Evolutionary conservation across 2,113 vertebrate species (phyloP).

Genomic region (Hyperopisus bebe): DNA sequence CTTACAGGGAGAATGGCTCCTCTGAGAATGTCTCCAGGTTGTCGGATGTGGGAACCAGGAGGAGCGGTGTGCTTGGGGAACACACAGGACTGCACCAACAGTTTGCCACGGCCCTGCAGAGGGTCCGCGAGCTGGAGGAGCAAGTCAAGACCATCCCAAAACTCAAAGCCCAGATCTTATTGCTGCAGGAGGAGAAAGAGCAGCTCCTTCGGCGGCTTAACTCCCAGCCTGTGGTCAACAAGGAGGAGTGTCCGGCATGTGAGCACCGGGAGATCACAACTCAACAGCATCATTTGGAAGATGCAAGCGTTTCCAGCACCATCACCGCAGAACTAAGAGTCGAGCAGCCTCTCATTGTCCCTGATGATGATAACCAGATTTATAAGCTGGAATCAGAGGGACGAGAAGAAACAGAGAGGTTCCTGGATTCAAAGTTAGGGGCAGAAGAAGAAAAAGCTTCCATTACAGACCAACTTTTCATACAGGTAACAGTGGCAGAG

Average conservation of each 20-base stretch:
- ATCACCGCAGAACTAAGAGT: neutral
- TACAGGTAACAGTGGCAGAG: neutral
- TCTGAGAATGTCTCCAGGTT: slow-evolving; percentile 52
- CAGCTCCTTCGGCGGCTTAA: slow-evolving; percentile 50
- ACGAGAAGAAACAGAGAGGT: neutral
- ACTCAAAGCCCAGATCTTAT: slow-evolving; percentile 58
- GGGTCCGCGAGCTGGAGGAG: slow-evolving; percentile 61
- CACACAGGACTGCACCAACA: slow-evolving; percentile 53
- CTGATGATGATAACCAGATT: neutral
- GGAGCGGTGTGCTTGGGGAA: slow-evolving; percentile 39
- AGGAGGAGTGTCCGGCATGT: neutral
- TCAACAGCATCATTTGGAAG: slow-evolving; percentile 28
- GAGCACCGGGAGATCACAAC: neutral
- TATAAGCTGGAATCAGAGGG: slow-evolving; percentile 11
- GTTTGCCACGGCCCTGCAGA: slow-evolving; percentile 54
- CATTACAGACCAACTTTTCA: neutral
- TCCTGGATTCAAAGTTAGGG: neutral
- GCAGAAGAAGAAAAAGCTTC: neutral
- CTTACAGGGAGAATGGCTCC: slow-evolving; percentile 39
- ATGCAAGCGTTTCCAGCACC: neutral
- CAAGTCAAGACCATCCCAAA: slow-evolving; percentile 60
- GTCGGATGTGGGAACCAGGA: slow-evolving; percentile 44
- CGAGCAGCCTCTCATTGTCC: neutral
- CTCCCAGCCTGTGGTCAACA: slow-evolving; percentile 38
- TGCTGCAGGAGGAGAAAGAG: slow-evolving; percentile 54